Evolutionary conservation across 2,888 invertebrate genomes (phyloP).

Genomic region (Rambutsinella grinnellia): DNA sequence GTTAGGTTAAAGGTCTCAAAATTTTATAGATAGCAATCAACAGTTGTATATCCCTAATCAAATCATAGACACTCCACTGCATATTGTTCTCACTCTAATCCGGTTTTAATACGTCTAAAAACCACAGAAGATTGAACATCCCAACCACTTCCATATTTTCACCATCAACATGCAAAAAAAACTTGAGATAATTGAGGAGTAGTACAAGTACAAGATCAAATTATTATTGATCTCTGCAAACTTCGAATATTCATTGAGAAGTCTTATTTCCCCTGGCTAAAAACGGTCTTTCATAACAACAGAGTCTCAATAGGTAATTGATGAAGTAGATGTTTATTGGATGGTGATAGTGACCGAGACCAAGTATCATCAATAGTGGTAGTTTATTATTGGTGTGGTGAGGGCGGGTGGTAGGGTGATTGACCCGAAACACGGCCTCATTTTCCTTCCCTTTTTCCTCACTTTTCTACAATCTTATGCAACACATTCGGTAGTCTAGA

Average conservation of each 20-base stretch:
- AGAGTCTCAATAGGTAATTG: slow-evolving; percentile 8
- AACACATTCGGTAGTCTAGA: slow-evolving; percentile 20
- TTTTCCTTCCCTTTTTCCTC: slow-evolving; percentile 1
- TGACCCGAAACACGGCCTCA: slow-evolving; percentile 31
- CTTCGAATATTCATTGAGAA: background rate
- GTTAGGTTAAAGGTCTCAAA: slow-evolving; percentile 3
- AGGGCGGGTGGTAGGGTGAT: slow-evolving; percentile 26
- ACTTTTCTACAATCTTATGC: slow-evolving; percentile 8
- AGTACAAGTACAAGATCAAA: background rate
- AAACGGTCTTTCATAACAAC: background rate
- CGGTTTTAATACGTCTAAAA: slow-evolving; percentile 5
- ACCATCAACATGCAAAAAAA: background rate
- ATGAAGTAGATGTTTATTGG: slow-evolving; percentile 2
- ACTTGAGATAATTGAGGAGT: background rate
- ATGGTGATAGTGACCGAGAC: background rate
- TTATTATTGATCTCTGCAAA: background rate
- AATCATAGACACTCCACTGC: slow-evolving; percentile 8
- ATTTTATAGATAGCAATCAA: slow-evolving; percentile 25
- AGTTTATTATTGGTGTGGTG: slow-evolving; percentile 1
- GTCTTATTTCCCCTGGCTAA: slow-evolving; percentile 4
- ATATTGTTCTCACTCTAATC: slow-evolving; percentile 24
- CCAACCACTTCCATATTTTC: background rate
- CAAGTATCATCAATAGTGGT: background rate
- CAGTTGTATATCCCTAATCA: slow-evolving; percentile 19
- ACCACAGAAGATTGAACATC: slow-evolving; percentile 2